A percentile compares a stretch with the other conserved stretches of the same genome.
Conservation (phyloP, 2,888 invertebrate genomes). For the Cheilosia urbana region DNA sequence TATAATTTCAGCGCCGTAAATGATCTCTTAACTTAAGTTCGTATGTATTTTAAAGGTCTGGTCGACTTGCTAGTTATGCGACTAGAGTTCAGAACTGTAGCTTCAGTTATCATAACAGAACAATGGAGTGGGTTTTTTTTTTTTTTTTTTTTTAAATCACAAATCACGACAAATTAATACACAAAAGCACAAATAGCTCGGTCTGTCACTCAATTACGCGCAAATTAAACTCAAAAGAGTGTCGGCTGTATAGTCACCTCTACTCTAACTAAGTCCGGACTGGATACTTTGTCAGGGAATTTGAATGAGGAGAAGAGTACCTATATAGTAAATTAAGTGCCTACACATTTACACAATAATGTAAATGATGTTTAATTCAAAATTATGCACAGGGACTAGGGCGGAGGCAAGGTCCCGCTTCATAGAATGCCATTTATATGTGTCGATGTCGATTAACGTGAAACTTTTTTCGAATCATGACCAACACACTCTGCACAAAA, state of each 20-base stretch:
- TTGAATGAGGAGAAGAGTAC: background rate
- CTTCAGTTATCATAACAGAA: constrained; percentile 6
- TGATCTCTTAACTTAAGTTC: constrained; percentile 25
- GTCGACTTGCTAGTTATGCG: too few relatives aligned
- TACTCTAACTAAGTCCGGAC: constrained; percentile 8
- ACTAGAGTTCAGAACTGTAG: background rate
- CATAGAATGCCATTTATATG: background rate
- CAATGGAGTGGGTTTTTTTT: background rate
- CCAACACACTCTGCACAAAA: too few relatives aligned
- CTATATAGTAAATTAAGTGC: constrained; percentile 27
- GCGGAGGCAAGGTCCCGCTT: background rate
- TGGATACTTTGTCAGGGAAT: constrained; percentile 3
- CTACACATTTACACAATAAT: constrained; percentile 4
- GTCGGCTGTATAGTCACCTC: constrained; percentile 10
- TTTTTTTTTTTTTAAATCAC: constrained; percentile 33
- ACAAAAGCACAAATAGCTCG: constrained; percentile 39
- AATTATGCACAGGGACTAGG: background rate
- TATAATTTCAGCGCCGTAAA: constrained; percentile 54
- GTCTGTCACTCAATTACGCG: constrained; percentile 47
- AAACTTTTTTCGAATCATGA: too few relatives aligned
- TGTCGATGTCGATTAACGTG: too few relatives aligned
- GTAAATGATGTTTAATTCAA: background rate
- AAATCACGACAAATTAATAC: constrained; percentile 44
- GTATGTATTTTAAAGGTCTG: too few relatives aligned
- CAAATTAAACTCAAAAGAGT: constrained; percentile 42